Percentiles rank a stretch among this genome's conserved stretches.
These are phyloP conservation scores for Petrophora chlorosata DNA, from an alignment of 2,888 invertebrate genomes.

Conservation along the genomic window DNA sequence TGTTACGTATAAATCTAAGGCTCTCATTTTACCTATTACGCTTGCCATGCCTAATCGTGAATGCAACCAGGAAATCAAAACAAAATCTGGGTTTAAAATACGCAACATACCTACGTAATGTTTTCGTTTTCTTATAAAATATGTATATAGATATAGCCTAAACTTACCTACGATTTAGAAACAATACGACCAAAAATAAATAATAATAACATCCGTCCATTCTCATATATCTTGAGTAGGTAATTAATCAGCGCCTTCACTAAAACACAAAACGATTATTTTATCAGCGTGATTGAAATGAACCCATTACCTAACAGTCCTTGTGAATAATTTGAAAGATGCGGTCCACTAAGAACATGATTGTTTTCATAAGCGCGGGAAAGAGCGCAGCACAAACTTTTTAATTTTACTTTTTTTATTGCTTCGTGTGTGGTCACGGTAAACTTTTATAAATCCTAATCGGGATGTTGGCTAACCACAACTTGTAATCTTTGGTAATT, in stretches of 20 bases:
- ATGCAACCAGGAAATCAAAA: constrained; percentile 11
- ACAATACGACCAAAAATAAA: too few relatives aligned
- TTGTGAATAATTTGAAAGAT: neutral
- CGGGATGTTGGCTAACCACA: constrained; percentile 63
- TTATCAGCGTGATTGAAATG: neutral
- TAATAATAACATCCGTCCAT: too few relatives aligned
- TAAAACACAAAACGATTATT: neutral
- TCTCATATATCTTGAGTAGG: too few relatives aligned
- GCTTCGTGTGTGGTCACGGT: constrained; percentile 66
- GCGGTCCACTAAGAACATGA: neutral
- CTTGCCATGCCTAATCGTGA: constrained; percentile 3
- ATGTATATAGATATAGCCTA: neutral
- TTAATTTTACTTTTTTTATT: constrained; percentile 35
- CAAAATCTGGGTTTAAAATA: neutral
- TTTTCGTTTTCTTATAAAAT: too few relatives aligned
- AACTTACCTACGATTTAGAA: too few relatives aligned
- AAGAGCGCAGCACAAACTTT: constrained; percentile 23
- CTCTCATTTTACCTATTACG: constrained; percentile 1
- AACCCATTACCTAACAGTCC: neutral
- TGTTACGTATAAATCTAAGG: constrained; percentile 14
- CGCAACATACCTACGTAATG: neutral
- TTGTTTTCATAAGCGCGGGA: neutral
- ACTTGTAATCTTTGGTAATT: constrained; percentile 53
- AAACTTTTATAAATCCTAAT: constrained; percentile 45
- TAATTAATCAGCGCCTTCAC: neutral